phyloP scores from a whole-genome alignment of 2,888 invertebrate species.

The Dryomyza anilis region DNA sequence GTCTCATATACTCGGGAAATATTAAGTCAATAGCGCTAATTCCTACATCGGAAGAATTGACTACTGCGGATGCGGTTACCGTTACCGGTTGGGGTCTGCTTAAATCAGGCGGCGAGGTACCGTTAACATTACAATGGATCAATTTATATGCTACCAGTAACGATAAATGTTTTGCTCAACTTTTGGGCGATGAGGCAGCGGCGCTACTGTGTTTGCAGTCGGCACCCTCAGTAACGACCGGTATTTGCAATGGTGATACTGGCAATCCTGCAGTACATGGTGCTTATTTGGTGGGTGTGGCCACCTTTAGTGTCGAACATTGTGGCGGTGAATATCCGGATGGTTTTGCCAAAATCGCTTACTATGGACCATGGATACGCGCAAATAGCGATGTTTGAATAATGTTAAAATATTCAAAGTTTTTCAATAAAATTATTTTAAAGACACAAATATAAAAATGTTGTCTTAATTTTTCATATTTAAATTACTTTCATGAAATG shows the following conservation, averaged over 20 bases:
- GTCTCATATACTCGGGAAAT: conserved; percentile 40
- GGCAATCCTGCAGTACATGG: conserved; percentile 46
- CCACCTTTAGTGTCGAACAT: conserved; percentile 42
- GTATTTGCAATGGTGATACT: conserved; percentile 43
- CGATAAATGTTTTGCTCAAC: conserved; percentile 31
- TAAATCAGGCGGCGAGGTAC: conserved; percentile 38
- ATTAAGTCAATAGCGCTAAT: conserved; percentile 48
- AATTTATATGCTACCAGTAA: conserved; percentile 40
- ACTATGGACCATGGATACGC: conserved; percentile 47
- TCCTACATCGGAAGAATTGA: conserved; percentile 36
- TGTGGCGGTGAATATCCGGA: conserved; percentile 50
- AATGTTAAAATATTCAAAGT: too few species aligned
- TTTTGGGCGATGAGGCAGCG: conserved; percentile 34
- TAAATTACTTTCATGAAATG: too few species aligned
- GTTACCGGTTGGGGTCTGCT: conserved; percentile 52
- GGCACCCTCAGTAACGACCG: conserved; percentile 29
- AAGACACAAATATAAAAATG: too few species aligned
- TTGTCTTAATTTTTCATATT: too few species aligned
- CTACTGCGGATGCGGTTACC: too few species aligned
- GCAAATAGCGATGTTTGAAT: too few species aligned
- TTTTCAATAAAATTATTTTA: too few species aligned
- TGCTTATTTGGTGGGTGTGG: conserved; percentile 45
- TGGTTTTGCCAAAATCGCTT: conserved; percentile 51
- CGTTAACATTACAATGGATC: conserved; percentile 44
- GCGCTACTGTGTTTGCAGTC: conserved; percentile 45